Conservation (phyloP, 2,113 vertebrate genomes). For the Siniperca chuatsi region DNA sequence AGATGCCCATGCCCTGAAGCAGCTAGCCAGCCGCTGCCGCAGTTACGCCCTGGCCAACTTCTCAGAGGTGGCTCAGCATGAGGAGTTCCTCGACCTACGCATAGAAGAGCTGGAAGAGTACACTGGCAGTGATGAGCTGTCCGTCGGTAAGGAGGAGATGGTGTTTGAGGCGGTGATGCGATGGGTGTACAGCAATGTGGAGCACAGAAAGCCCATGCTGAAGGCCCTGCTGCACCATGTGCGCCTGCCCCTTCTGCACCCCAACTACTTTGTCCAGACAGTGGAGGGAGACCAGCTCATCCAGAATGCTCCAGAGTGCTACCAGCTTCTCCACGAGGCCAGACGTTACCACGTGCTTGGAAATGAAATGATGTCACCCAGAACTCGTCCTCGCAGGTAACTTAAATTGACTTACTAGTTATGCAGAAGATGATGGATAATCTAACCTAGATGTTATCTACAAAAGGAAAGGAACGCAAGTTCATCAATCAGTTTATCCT, state of each 20-base stretch:
- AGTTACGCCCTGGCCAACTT: constrained; percentile 92
- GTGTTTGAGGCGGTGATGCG: constrained; percentile 98
- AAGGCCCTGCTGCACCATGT: constrained; percentile 94
- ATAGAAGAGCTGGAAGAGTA: constrained; percentile 97
- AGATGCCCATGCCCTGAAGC: constrained; percentile 94
- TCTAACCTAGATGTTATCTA: neutral
- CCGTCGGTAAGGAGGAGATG: constrained; percentile 93
- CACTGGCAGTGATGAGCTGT: constrained; percentile 92
- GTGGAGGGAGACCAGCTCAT: constrained; percentile 98
- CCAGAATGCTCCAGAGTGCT: constrained; percentile 96
- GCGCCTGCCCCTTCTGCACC: constrained; percentile 93
- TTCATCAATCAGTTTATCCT: neutral
- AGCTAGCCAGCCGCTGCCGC: constrained; percentile 93
- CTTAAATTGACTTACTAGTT: neutral
- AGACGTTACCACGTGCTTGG: constrained; percentile 97
- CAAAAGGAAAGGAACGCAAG: neutral
- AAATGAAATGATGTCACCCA: constrained; percentile 99
- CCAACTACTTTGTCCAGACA: constrained; percentile 99
- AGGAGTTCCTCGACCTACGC: constrained; percentile 93
- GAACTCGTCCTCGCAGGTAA: constrained; percentile 96
- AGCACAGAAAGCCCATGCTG: constrained; percentile 89
- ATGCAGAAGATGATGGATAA: constrained; percentile 1
- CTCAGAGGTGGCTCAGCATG: constrained; percentile 93
- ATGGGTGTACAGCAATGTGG: constrained; percentile 94
- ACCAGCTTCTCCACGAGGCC: constrained; percentile 96